Percentiles rank a stretch among this genome's conserved stretches.
phyloP scores from a whole-genome alignment of 2,113 vertebrate species.

The Pteronura brasiliensis region DNA sequence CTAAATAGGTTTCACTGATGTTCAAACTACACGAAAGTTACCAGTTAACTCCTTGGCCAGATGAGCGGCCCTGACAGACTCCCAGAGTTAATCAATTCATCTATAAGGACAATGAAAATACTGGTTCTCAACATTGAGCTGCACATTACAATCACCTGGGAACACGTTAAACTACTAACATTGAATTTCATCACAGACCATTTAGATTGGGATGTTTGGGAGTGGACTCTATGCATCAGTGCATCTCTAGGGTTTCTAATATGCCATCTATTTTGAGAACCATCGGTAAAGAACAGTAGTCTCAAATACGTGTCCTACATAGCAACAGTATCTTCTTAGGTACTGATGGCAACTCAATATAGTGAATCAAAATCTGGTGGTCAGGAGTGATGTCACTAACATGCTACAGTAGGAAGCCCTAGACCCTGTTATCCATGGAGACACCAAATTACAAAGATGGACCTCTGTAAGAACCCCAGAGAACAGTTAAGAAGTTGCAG shows the following conservation, averaged over 20 bases:
- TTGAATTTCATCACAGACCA: background rate
- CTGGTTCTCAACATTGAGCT: background rate
- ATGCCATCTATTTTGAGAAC: background rate
- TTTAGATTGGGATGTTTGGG: background rate
- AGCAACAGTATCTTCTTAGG: background rate
- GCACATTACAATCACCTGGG: background rate
- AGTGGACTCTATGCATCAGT: background rate
- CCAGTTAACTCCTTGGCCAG: background rate
- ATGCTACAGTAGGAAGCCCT: background rate
- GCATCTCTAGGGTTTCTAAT: background rate
- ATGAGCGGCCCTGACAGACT: background rate
- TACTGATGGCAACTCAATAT: background rate
- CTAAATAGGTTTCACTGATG: background rate
- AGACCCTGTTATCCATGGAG: background rate
- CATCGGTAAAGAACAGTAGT: background rate
- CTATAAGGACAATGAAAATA: background rate
- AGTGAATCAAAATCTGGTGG: background rate
- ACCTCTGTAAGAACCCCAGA: background rate
- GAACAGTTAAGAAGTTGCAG: background rate
- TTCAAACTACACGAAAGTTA: constrained; percentile 22
- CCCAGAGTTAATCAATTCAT: background rate
- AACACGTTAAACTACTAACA: background rate
- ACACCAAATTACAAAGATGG: background rate
- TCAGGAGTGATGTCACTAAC: background rate
- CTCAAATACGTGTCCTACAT: background rate